Conservation (phyloP, 2,888 invertebrate species). For the Eucriotettix oculatus region DNA sequence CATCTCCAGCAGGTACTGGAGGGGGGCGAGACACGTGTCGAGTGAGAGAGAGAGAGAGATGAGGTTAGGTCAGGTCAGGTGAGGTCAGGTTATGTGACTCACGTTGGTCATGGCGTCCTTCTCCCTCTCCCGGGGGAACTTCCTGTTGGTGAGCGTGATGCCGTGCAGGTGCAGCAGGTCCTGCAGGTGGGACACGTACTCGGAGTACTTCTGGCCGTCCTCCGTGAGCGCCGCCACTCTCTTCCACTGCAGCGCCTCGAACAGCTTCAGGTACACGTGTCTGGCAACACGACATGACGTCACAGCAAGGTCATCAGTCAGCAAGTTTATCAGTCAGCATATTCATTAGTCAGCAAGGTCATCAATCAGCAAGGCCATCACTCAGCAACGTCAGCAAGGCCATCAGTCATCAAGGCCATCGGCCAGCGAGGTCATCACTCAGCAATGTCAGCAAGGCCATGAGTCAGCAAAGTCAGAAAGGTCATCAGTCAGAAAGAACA, state of each 20-base stretch:
- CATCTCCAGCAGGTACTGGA: constrained; percentile 34
- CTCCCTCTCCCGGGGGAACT: constrained; percentile 43
- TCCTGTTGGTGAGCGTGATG: constrained; percentile 46
- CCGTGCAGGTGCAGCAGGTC: constrained; percentile 41
- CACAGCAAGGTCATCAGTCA: too few relatives aligned
- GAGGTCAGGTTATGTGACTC: constrained; percentile 18
- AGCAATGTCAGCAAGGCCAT: too few relatives aligned
- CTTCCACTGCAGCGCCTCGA: constrained; percentile 45
- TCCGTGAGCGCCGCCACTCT: constrained; percentile 62
- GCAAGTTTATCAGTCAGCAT: too few relatives aligned
- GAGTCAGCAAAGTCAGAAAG: too few relatives aligned
- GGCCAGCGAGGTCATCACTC: too few relatives aligned
- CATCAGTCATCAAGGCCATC: too few relatives aligned
- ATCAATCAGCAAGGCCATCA: too few relatives aligned
- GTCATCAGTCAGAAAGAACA: too few relatives aligned
- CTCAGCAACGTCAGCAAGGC: too few relatives aligned
- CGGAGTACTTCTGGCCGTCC: constrained; percentile 61
- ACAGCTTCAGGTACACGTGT: constrained; percentile 43
- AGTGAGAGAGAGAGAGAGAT: neutral
- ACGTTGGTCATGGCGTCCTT: constrained; percentile 40
- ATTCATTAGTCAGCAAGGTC: too few relatives aligned
- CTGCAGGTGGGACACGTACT: constrained; percentile 56
- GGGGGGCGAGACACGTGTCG: neutral
- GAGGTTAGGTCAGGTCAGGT: neutral
- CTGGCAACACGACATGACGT: constrained; percentile 18